Conservation (phyloP, 2,888 invertebrate genomes). For the Scaptodrosophila latifasciaeformis region DNA sequence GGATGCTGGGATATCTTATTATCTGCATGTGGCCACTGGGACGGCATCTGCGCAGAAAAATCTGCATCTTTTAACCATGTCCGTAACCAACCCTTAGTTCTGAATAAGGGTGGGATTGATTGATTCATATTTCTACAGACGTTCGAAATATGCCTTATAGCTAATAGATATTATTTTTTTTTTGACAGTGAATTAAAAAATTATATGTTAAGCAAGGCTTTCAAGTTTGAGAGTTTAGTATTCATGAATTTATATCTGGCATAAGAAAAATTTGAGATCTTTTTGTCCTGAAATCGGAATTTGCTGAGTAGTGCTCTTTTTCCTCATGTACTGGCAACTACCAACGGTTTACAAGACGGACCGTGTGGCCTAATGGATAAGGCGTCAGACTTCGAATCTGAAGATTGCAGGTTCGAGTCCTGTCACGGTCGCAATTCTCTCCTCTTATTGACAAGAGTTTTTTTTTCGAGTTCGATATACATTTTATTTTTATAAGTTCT, state of each 20-base stretch:
- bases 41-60: not conserved
- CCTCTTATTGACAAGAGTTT: too few relatives aligned
- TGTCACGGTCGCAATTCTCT: conserved; percentile 76
- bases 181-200: too few relatives aligned
- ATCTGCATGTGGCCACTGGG: too few relatives aligned
- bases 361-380: conserved; percentile 76
- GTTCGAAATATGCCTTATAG: too few relatives aligned
- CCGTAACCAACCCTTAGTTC: conserved; percentile 22
- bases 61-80: conserved; percentile 12
- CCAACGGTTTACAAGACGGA: conserved; percentile 48
- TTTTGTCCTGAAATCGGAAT: too few relatives aligned
- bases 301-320: conserved; percentile 31
- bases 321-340: conserved; percentile 37
- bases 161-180: too few relatives aligned
- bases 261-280: too few relatives aligned
- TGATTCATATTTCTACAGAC: too few relatives aligned
- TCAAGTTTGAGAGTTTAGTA: too few relatives aligned
- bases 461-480: conserved; percentile 3
- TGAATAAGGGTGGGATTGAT: not conserved
- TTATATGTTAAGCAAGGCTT: too few relatives aligned
- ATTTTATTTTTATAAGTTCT: not conserved
- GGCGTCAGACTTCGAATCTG: conserved; percentile 77
- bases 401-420: conserved; percentile 77
- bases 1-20: not conserved
- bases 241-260: too few relatives aligned